Conservation (phyloP, 2,113 vertebrate genomes). For the Recurvirostra avosetta region DNA sequence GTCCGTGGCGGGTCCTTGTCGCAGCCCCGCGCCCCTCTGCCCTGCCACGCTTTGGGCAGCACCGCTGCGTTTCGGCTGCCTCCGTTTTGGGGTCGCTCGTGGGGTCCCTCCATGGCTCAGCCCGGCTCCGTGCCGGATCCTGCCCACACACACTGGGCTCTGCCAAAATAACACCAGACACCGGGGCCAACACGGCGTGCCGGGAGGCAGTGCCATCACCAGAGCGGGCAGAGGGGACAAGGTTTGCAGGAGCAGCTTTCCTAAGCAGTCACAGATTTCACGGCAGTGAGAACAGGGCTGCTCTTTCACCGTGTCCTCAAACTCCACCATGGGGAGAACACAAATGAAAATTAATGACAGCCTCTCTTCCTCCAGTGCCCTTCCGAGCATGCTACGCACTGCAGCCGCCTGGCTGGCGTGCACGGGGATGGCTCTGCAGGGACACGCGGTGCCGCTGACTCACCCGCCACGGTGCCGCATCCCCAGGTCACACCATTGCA, state of each 20-base stretch:
- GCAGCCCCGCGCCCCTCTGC: neutral
- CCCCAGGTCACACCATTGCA: neutral
- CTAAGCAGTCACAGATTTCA: neutral
- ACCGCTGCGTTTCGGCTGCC: too few relatives aligned
- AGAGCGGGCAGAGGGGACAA: neutral
- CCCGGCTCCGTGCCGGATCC: accelerated
- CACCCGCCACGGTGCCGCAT: neutral
- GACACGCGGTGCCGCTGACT: neutral
- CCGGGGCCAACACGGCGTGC: accelerated
- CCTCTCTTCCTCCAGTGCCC: neutral
- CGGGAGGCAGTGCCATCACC: neutral
- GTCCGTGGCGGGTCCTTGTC: neutral
- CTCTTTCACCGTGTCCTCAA: accelerated
- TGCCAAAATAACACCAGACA: accelerated
- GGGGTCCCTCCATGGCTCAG: neutral
- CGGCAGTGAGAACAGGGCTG: neutral
- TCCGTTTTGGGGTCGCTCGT: neutral
- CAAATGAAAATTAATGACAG: accelerated
- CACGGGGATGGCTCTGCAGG: neutral
- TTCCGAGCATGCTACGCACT: accelerated
- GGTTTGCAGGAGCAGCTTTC: neutral
- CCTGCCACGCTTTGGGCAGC: neutral
- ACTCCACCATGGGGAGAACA: neutral
- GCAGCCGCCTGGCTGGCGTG: neutral
- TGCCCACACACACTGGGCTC: neutral